Conservation (phyloP, 2,888 invertebrate species). For the Clivina fossor region DNA sequence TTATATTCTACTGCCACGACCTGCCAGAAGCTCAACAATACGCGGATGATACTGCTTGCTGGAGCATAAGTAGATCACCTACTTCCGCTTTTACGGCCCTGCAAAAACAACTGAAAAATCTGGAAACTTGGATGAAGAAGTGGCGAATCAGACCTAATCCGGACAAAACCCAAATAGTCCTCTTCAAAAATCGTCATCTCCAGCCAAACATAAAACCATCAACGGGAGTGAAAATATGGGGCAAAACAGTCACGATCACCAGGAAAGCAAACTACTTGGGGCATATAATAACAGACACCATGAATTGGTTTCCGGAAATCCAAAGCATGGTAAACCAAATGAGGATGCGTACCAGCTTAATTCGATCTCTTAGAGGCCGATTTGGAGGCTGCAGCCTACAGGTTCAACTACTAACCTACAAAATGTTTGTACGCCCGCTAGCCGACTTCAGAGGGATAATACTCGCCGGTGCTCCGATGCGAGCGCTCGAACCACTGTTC, state of each 20-base stretch:
- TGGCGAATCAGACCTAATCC: background rate
- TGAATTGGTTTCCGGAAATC: no score
- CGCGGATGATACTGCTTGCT: slow-evolving; percentile 2
- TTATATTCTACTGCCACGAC: background rate
- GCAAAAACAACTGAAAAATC: background rate
- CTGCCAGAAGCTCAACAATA: background rate
- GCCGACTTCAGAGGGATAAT: slow-evolving; percentile 4
- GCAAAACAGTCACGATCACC: background rate
- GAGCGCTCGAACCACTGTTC: background rate
- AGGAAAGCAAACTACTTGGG: background rate
- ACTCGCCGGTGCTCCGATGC: background rate
- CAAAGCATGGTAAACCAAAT: background rate
- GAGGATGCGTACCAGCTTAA: background rate
- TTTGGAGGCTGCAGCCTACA: slow-evolving; percentile 1
- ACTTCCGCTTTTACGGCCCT: background rate
- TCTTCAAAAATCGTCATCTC: background rate
- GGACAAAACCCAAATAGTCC: background rate
- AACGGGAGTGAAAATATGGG: background rate
- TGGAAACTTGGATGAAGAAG: background rate
- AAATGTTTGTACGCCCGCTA: slow-evolving; percentile 8
- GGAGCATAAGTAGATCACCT: background rate
- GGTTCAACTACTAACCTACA: slow-evolving; percentile 5
- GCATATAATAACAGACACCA: background rate
- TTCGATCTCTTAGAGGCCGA: slow-evolving; percentile 6
- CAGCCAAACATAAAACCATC: no score